Evolutionary conservation across 2,797 vertebrate species (phyloP).

Genomic region (Anguilla megastoma): DNA sequence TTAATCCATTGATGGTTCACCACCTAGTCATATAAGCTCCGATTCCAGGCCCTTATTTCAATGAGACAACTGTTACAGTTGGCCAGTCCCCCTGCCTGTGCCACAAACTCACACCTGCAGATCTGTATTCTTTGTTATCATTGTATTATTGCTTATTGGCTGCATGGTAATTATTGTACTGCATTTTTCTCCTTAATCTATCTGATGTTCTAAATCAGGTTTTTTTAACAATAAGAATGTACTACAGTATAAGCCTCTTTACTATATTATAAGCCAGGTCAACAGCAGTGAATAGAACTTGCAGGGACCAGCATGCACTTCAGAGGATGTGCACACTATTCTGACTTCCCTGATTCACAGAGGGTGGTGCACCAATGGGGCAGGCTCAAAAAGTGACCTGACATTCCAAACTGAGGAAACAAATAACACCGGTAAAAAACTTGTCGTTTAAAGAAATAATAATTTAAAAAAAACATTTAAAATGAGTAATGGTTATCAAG

Average conservation of each 20-base stretch:
- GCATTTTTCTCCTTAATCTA: too few species aligned
- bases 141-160: background rate
- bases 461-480: background rate
- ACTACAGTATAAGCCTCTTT: too few species aligned
- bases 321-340: background rate
- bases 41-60: too few species aligned
- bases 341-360: background rate
- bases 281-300: too few species aligned
- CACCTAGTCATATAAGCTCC: background rate
- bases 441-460: background rate
- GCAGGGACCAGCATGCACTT: too few species aligned
- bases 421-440: background rate
- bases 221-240: too few species aligned
- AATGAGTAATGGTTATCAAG: background rate
- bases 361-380: background rate
- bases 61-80: too few species aligned
- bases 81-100: background rate
- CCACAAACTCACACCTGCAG: background rate
- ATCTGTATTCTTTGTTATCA: background rate
- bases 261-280: too few species aligned
- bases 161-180: too few species aligned
- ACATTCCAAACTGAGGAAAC: background rate
- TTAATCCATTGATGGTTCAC: background rate
- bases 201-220: too few species aligned
- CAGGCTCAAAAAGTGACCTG: background rate